Conservation (phyloP, 2,797 vertebrate species). For the Masticophis lateralis region DNA sequence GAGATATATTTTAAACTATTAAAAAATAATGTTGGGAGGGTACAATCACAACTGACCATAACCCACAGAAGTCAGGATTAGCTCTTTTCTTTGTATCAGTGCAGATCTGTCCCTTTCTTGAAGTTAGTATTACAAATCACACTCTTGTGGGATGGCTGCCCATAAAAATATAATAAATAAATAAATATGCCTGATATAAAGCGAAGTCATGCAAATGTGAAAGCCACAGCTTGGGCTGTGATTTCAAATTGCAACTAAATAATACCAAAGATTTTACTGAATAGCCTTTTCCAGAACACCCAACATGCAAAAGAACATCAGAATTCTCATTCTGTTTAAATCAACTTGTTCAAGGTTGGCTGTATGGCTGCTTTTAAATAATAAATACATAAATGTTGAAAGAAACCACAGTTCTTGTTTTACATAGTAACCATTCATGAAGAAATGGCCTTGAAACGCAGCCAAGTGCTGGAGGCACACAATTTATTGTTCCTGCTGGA, state of each 20-base stretch:
- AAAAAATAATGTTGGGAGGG: neutral
- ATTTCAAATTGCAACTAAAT: constrained; percentile 35
- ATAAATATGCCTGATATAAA: neutral
- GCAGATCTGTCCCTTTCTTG: neutral
- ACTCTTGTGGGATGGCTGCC: neutral
- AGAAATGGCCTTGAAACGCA: constrained; percentile 64
- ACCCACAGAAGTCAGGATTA: neutral
- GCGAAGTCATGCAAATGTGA: neutral
- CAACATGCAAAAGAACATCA: constrained; percentile 28
- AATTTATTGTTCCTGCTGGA: constrained; percentile 66
- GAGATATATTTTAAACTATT: neutral
- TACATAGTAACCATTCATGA: constrained; percentile 54
- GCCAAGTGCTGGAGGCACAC: constrained; percentile 59
- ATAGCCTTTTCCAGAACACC: constrained; percentile 21
- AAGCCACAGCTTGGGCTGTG: constrained; percentile 1
- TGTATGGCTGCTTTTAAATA: constrained; percentile 40
- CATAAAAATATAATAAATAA: neutral
- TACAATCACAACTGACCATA: neutral
- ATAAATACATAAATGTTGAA: constrained; percentile 28
- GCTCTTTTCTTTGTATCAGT: neutral
- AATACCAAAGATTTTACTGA: constrained; percentile 48
- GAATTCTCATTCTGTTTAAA: neutral
- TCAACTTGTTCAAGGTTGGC: constrained; percentile 10
- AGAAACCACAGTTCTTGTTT: constrained; percentile 25
- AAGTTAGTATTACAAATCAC: neutral